Evolutionary conservation across 2,888 invertebrate genomes (phyloP), one percentile per base, ranked within the genome.

Genomic region (Caenorhabditis sp.): DNA sequence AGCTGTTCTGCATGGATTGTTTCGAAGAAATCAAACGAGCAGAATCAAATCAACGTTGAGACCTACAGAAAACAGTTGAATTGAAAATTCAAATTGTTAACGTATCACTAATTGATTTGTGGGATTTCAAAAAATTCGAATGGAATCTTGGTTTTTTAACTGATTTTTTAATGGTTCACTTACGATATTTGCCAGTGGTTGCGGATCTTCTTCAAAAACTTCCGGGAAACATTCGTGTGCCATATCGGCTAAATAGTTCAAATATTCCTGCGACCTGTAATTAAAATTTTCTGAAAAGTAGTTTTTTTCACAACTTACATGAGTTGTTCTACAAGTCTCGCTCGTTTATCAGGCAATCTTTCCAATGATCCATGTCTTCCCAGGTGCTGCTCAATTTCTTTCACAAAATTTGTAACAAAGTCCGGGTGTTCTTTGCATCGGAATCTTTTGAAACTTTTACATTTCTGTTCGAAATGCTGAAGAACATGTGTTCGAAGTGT

Each of bases 381-480:
- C 59, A 70, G 14, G 43, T 70, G 70, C 1, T 49, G 57, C 50
- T 70, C 70, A 5, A 70, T 62, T 3, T 70, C 70, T 20, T 65
- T 62, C 20, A 70, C 65, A 17, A 62, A 62, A 59, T 70, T 70
- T 3, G 70, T 65, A 4, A 31, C 10, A 43, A 59, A 38, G 14
- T 23, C 31, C 14, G 58, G 21, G 27, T 61, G 61, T 10, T 57
- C 53, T 8, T 52, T 31, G 31, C 70, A 70, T 17, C 36, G 23
- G 54, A 58, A 62, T 59, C 69, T 2, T 21, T 62, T 43, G 36
- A 63, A 61, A 52, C 52, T 14, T 49, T 12, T 17, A 14, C 56
- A 54, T 17, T 61, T 59, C 0, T 10, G 17, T 23, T 70, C 62
- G 25, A 70, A 70, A 36, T 70, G 70, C 1, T n/a, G 1, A 20